A percentile compares a stretch with the other conserved stretches of the same genome.
Conservation (phyloP, 2,888 invertebrate species). For the Hypolimnas misippus region DNA sequence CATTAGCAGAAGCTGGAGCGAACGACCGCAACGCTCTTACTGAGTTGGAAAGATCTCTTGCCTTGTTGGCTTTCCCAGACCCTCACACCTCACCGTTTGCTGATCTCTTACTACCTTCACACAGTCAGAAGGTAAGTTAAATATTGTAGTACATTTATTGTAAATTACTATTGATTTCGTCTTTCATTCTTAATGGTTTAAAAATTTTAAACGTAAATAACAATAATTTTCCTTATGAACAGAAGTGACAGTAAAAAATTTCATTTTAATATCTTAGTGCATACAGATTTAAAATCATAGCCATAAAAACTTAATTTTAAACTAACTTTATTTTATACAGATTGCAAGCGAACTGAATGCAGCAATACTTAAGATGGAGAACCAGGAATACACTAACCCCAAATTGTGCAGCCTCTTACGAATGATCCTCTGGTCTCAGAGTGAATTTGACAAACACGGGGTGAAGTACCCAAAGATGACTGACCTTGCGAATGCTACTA, state of each 20-base stretch:
- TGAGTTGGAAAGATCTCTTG: slow-evolving; percentile 96
- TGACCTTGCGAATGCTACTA: slow-evolving; percentile 92
- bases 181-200: too few relatives aligned
- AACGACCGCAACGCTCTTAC: slow-evolving; percentile 88
- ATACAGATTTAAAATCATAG: background rate
- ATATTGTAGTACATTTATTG: background rate
- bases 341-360: slow-evolving; percentile 99
- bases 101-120: slow-evolving; percentile 95
- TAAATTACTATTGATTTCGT: too few relatives aligned
- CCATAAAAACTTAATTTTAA: background rate
- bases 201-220: too few relatives aligned
- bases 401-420: slow-evolving; percentile 95
- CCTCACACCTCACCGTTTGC: slow-evolving; percentile 97
- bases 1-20: slow-evolving; percentile 95
- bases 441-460: slow-evolving; percentile 96
- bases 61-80: slow-evolving; percentile 97
- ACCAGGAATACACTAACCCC: slow-evolving; percentile 95
- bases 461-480: slow-evolving; percentile 98
- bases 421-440: slow-evolving; percentile 97
- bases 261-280: too few relatives aligned
- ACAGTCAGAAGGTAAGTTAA: slow-evolving; percentile 92
- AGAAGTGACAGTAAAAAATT: too few relatives aligned
- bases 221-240: too few relatives aligned
- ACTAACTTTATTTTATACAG: slow-evolving; percentile 64
- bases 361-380: slow-evolving; percentile 97